Evolutionary conservation across 2,797 vertebrate genomes (phyloP).

Genomic region (Lemur catta): DNA sequence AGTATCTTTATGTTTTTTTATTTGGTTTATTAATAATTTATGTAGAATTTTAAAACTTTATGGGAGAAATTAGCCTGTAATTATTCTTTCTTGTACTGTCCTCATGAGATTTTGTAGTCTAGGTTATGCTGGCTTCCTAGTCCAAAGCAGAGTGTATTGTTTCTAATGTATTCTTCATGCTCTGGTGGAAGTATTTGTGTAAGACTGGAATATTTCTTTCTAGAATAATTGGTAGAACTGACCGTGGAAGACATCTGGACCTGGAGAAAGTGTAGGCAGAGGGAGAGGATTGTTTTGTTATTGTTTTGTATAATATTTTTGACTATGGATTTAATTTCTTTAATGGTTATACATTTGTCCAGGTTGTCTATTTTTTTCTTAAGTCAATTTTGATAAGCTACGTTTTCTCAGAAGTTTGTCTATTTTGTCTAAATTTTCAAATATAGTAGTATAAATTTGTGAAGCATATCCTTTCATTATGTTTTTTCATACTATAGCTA

Average conservation of each 20-base stretch:
- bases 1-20: neutral
- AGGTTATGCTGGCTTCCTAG: neutral
- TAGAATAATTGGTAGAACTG: neutral
- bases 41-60: neutral
- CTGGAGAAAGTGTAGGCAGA: neutral
- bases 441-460: neutral
- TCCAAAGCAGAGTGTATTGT: neutral
- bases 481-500: neutral
- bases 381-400: neutral
- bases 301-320: neutral
- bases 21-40: constrained; percentile 36
- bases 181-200: neutral
- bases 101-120: constrained; percentile 6
- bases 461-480: neutral
- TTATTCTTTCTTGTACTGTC: neutral
- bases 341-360: neutral
- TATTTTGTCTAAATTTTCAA: constrained; percentile 8
- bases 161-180: neutral
- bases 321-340: neutral
- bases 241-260: neutral
- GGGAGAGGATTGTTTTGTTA: neutral
- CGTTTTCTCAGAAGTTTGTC: neutral
- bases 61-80: neutral
- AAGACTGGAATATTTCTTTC: neutral
- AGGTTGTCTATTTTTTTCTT: neutral